Conservation (phyloP, 2,888 invertebrate species). For the Xylota sylvarum region DNA sequence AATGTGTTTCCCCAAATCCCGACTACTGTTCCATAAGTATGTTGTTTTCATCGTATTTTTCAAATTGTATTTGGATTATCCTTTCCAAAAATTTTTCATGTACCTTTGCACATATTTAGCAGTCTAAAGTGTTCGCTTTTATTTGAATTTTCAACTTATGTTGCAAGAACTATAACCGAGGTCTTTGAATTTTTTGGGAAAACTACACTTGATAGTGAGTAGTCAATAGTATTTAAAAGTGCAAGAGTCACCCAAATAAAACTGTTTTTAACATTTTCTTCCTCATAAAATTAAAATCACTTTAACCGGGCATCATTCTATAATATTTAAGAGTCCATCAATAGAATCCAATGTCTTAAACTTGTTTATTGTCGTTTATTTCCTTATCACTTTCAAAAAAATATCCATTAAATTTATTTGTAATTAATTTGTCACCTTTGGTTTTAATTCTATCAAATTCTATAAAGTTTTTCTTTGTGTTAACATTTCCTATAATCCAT, state of each 20-base stretch:
- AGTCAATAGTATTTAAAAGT: too few relatives aligned
- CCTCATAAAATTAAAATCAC: conserved; percentile 5
- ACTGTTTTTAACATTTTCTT: conserved; percentile 13
- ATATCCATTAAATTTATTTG: too few relatives aligned
- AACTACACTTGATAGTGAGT: too few relatives aligned
- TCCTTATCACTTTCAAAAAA: neutral
- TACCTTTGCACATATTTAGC: neutral
- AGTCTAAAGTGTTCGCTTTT: conserved; percentile 5
- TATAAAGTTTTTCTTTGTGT: neutral
- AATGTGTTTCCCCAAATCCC: conserved; percentile 6
- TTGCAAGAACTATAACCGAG: neutral
- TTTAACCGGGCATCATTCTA: conserved; percentile 1
- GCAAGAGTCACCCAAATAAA: neutral
- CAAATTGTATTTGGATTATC: too few relatives aligned
- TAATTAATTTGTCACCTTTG: neutral
- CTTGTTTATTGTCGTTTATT: conserved; percentile 4
- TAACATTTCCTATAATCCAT: neutral
- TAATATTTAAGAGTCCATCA: conserved; percentile 1
- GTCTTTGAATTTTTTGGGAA: too few relatives aligned
- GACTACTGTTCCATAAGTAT: conserved; percentile 3
- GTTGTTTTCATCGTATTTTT: conserved; percentile 1
- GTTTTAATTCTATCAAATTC: conserved; percentile 13
- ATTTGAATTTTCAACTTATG: conserved; percentile 3
- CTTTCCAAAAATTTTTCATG: neutral
- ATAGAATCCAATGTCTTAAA: neutral